Conservation (phyloP, 2,113 vertebrate genomes). For the Bucco capensis region DNA sequence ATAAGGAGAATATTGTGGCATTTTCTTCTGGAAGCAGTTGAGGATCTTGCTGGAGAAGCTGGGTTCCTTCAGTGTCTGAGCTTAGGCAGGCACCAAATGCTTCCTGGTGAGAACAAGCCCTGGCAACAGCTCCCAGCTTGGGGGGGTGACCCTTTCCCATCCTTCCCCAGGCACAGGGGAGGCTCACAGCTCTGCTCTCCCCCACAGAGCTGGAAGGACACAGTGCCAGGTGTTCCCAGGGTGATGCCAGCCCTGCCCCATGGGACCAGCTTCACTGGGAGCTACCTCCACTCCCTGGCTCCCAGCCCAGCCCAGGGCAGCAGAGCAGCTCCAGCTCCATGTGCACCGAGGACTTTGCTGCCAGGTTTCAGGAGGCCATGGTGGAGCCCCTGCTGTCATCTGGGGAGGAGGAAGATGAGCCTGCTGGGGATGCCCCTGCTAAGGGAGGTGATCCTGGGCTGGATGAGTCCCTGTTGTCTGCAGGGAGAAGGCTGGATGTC, state of each 20-base stretch:
- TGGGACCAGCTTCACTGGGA: slow-evolving; percentile 60
- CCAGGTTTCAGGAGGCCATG: slow-evolving; percentile 69
- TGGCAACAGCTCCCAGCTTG: background rate
- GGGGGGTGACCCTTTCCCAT: background rate
- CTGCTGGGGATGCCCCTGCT: fast-evolving
- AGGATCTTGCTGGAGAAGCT: background rate
- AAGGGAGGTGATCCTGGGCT: background rate
- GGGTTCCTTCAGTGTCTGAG: fast-evolving
- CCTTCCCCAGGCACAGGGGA: fast-evolving
- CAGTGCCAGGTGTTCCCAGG: fast-evolving
- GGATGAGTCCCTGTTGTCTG: background rate
- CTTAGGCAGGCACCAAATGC: fast-evolving
- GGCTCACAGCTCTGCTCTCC: background rate
- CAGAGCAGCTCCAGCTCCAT: slow-evolving; percentile 50
- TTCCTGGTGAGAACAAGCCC: background rate
- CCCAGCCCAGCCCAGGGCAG: background rate
- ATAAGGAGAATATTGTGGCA: background rate
- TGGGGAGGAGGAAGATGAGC: background rate
- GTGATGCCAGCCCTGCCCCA: background rate
- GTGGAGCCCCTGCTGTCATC: slow-evolving; percentile 39
- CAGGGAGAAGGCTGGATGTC: background rate
- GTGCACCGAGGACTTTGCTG: slow-evolving; percentile 78
- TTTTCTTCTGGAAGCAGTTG: background rate
- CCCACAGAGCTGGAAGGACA: background rate
- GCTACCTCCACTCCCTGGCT: slow-evolving; percentile 59